Conservation (phyloP, 1,140 invertebrate species). For the Diorhabda elongata region DNA sequence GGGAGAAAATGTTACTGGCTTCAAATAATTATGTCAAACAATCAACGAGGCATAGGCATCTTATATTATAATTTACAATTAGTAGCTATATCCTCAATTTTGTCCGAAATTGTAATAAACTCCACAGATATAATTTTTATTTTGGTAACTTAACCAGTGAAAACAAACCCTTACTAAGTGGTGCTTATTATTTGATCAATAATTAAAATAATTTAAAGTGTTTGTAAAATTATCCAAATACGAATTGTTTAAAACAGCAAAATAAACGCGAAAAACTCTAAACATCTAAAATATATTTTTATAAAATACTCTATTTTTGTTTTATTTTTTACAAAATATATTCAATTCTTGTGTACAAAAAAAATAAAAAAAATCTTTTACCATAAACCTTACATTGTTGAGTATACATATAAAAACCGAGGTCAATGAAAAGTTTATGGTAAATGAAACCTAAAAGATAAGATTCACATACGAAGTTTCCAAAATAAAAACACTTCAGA, state of each 20-base stretch:
- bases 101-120: conserved; percentile 14
- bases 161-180: conserved; percentile 16
- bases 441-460: not conserved
- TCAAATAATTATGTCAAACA: too few relatives aligned
- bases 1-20: too few relatives aligned
- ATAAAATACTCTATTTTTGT: conserved; percentile 15
- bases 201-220: conserved; percentile 12
- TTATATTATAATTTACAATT: too few relatives aligned
- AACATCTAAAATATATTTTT: conserved; percentile 12
- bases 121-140: conserved; percentile 12
- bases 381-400: conserved; percentile 7
- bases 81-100: not conserved
- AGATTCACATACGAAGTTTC: conserved; percentile 15
- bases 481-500: conserved; percentile 20
- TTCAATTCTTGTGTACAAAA: conserved; percentile 10
- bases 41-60: too few relatives aligned
- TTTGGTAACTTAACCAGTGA: conserved; percentile 21
- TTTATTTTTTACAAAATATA: conserved; percentile 17
- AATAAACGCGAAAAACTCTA: conserved; percentile 5
- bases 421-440: conserved; percentile 4
- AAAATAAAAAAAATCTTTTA: not conserved
- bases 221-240: conserved; percentile 6
- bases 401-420: not conserved
- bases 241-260: conserved; percentile 13
- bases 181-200: conserved; percentile 13